Base-by-base conservation (phyloP, 1,140 invertebrate genomes). In the Capitella teleta region DNA sequence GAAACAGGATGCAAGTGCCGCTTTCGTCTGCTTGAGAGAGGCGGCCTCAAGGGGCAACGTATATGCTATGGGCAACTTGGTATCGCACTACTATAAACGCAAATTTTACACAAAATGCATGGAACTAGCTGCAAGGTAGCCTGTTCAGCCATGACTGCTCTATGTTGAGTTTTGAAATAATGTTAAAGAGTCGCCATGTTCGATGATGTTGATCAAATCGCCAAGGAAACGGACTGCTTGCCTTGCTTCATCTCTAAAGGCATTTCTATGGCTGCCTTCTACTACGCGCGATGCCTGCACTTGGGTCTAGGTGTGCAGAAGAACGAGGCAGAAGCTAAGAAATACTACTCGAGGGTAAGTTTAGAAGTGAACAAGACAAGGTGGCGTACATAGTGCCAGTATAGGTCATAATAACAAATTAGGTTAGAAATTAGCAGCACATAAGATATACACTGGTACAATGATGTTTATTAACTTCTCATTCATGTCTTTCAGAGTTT, bases 21-120 rank as follows among this genome's bases (percentile, higher is more conserved):
- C 67, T 3, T 67, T 69, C 48, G 59, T 62, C 6, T 72, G 68
- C 55, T 53, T 72, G 19, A 64, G 64, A 38, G 65, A 70, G 50
- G 66, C 70, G 2, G 47, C 67, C 10, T 61, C 68, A 23, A 49
- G 68, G 45, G 71, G 71, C 14, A 73, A 70, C 61, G 66, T 73
- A n/a, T 73, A 68, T 52, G 70, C 71, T 28, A 70, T 69, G 64
- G 71, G 70, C 2, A 63, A 70, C 46, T 57, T 73, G 28, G 60
- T 67, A 3, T 54, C 57, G 8, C 61, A 69, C 42, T 73, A 70
- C 51, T 73, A 73, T 56, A 55, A 53, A 24, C 57, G 61, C 12
- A 72, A 70, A 52, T 56, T 73, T 1, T 73, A 59, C 52, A 71
- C 68, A 1, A 73, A 73, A 57, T 59, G 66, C 28, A 61, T 61